Base-by-base conservation (phyloP, 2,888 invertebrate species). In the Perithous albicinctus region DNA sequence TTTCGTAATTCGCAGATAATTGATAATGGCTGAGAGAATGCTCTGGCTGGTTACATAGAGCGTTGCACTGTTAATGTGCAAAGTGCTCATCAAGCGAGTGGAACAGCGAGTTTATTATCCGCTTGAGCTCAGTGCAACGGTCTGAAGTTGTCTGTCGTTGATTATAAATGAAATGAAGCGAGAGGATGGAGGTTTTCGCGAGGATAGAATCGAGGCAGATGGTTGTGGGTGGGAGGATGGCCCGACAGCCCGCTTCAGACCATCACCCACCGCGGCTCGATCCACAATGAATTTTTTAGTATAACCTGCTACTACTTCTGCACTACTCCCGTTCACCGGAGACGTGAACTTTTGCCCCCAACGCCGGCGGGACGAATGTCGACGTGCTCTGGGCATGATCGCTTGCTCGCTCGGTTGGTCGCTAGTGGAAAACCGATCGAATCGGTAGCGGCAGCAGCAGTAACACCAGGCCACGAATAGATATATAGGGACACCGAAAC, bases 261-360 rank as follows among this genome's bases (percentile, higher is more conserved):
- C 74, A 80, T 80, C 75, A 72, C 74, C 56, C 61, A 35, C 46
- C 46, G 29, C 54, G 38, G 59, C 69, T 64, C 69, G 20, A 70
- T 77, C 66, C 63, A 32, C 46, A 8, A 26, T 81, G 81, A 81
- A 81, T 78, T 81, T 78, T 80, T 81, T 41, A 81, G 48, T 64
- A n/a, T 15, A 41, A 67, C 75, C 46, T 46, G 64, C 66, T 61
- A 66, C 59, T 51, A 76, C 73, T 81, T 83, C 63, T 69, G 35
- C 59, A 51, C n/a, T n/a, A n/a, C 54, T 63, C 76, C 67, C 81
- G 82, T 80, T 85, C 85, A 86, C 84, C 63, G 76, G 70, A 86
- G 84, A 82, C 84, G 85, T 88, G 88, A 89, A 88, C 89, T 88
- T 87, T 88, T 87, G 87, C 83, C 87, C 87, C 70, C 72, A 18